These are phyloP conservation scores for Chorisops tibialis DNA, from an alignment of 2,888 invertebrate genomes.

Conservation along the genomic window DNA sequence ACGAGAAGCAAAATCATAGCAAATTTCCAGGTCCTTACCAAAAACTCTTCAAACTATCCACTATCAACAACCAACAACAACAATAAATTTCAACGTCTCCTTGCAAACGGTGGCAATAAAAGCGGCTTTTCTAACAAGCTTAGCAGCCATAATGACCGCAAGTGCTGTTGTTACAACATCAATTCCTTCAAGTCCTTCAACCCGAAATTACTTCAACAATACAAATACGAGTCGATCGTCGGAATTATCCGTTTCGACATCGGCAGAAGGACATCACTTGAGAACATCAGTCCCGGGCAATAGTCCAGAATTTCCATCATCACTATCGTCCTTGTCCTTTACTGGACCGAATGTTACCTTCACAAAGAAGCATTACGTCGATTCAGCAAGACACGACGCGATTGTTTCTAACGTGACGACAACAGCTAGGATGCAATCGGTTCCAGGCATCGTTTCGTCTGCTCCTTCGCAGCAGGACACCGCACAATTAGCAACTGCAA, in stretches of 20 bases:
- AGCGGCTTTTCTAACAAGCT: conserved; percentile 13
- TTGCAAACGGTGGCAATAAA: conserved; percentile 15
- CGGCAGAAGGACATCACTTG: not conserved
- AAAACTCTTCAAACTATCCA: not conserved
- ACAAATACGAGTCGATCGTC: not conserved
- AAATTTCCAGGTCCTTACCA: too few relatives aligned
- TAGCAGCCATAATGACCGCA: conserved; percentile 25
- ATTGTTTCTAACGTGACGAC: not conserved
- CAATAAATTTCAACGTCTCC: conserved; percentile 4
- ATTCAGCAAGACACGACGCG: not conserved
- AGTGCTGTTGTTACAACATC: conserved; percentile 17
- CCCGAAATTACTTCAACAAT: not conserved
- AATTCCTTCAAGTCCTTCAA: not conserved
- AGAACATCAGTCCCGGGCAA: not conserved
- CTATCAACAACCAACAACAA: not conserved
- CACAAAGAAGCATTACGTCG: not conserved
- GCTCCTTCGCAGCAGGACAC: not conserved
- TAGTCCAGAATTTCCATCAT: not conserved
- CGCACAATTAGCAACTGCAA: not conserved
- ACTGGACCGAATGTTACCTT: not conserved
- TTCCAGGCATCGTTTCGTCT: not conserved
- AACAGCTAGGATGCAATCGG: not conserved
- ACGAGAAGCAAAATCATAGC: too few relatives aligned
- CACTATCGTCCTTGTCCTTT: not conserved
- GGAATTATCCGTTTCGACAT: not conserved